These are phyloP conservation scores for Ctenopoma multispine DNA, from an alignment of 2,797 vertebrate species.

Conservation along the genomic window DNA sequence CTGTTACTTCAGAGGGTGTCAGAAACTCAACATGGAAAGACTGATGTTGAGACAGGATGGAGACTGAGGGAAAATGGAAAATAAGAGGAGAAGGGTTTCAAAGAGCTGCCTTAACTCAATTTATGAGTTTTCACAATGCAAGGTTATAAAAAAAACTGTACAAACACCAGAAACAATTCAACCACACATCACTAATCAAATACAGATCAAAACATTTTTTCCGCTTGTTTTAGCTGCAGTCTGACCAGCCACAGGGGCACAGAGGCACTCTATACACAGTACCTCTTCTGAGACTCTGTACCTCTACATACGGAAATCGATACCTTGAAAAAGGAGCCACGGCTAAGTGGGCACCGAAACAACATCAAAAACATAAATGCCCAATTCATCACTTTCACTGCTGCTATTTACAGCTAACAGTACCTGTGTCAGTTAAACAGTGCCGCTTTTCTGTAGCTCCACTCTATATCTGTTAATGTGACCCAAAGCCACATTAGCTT, in stretches of 20 bases:
- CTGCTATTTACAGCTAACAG: constrained; percentile 30
- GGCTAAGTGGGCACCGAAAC: constrained; percentile 26
- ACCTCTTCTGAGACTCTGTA: constrained; percentile 22
- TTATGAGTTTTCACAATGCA: constrained; percentile 31
- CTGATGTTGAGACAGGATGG: constrained; percentile 20
- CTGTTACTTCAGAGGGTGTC: constrained; percentile 14
- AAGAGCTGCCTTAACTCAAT: constrained; percentile 34
- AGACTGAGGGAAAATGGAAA: constrained; percentile 25
- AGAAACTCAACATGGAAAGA: constrained; percentile 29
- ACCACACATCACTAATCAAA: constrained; percentile 9
- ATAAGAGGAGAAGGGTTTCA: constrained; percentile 24
- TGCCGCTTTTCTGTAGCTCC: constrained; percentile 27
- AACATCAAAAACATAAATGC: constrained; percentile 39
- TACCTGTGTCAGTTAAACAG: constrained; percentile 46
- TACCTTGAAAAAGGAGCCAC: constrained; percentile 26
- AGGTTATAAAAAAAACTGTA: constrained; percentile 1
- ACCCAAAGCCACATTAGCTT: constrained; percentile 54
- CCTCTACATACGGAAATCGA: constrained; percentile 45
- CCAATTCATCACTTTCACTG: constrained; percentile 53
- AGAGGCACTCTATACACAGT: constrained; percentile 16
- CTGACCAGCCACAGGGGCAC: constrained; percentile 1
- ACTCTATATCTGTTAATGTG: constrained; percentile 51
- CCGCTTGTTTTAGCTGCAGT: constrained; percentile 20
- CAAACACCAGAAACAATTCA: constrained; percentile 14
- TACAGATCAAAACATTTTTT: background rate